phyloP scores from a whole-genome alignment of 2,888 invertebrate species.

The Caenorhabditis doughertyi region DNA sequence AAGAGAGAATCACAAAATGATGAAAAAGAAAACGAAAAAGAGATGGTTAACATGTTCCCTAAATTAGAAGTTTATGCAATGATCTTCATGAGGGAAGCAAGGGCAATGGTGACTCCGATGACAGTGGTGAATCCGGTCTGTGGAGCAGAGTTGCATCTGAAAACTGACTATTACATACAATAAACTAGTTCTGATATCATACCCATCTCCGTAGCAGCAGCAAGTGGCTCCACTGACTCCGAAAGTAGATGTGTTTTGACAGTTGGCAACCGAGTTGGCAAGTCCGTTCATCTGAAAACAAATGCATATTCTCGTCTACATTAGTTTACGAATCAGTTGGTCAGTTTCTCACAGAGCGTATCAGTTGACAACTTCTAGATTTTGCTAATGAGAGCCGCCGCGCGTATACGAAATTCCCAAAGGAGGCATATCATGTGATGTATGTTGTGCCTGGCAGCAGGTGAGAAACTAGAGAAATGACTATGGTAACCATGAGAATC shows the following conservation, averaged over 20 bases:
- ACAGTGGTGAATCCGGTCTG: slow-evolving; percentile 20
- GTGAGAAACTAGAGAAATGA: slow-evolving; percentile 32
- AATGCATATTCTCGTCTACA: not conserved
- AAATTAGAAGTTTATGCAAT: slow-evolving; percentile 9
- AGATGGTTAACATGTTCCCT: slow-evolving; percentile 14
- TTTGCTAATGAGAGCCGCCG: slow-evolving; percentile 26
- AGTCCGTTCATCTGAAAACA: slow-evolving; percentile 59
- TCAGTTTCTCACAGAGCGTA: slow-evolving; percentile 11
- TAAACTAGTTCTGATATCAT: not conserved
- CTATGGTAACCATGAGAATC: slow-evolving; percentile 28
- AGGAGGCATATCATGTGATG: slow-evolving; percentile 32
- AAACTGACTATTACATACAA: not conserved
- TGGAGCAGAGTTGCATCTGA: slow-evolving; percentile 60
- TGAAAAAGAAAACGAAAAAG: slow-evolving; percentile 4
- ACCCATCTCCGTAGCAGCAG: slow-evolving; percentile 68
- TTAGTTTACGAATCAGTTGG: slow-evolving; percentile 2
- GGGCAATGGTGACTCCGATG: slow-evolving; percentile 24
- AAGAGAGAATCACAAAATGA: not conserved
- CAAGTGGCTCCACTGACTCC: slow-evolving; percentile 40
- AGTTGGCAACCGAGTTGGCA: slow-evolving; percentile 58
- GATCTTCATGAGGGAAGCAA: slow-evolving; percentile 13
- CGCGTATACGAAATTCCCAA: not conserved
- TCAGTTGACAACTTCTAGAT: slow-evolving; percentile 16
- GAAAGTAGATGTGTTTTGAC: slow-evolving; percentile 51
- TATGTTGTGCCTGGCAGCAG: slow-evolving; percentile 43